Base-by-base conservation (phyloP, 2,113 vertebrate genomes). In the Amblyopsis rosae region DNA sequence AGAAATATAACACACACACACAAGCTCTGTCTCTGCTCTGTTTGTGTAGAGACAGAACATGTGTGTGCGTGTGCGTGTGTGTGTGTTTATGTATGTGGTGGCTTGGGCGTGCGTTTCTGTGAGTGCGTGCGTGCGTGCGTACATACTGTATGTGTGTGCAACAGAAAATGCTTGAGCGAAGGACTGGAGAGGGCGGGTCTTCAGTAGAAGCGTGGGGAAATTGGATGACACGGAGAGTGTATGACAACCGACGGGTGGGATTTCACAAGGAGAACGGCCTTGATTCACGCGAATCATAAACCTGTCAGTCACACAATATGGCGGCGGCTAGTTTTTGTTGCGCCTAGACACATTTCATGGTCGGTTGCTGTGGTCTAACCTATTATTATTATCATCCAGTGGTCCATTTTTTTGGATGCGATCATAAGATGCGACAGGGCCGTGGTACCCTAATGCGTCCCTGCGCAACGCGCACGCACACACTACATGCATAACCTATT, bases 401-500 rank as follows among this genome's bases (percentile, higher is more conserved):
- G 35, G 35, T 41, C 35, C 35, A 41, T 41, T 41, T 54, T 26
- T 12, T 12, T 3, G 65, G 66, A 60, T 67, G 70, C 62, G 51
- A 53, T 53, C 13, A n/a, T 15, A 15, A n/a, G 51, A 53, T 53
- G 6, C 51, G 59, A n/a, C 65, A 62, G 73, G 70, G 66, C 69
- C 67, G 3, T 54, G 57, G 57, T 46, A 59, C 62, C 64, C 33
- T 59, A 8, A 53, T 51, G 13, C 8, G 12, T 5, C 51, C n/a
- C 51, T 53, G 51, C 51, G n/a, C 13, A 15, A 53, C n/a, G n/a
- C 15, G 51, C 51, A 53, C n/a, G 51, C 51, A 57, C 46, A 51
- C 47, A 47, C 63, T 17, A 48, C 62, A 65, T 68, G 49, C 56
- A 26, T 50, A 61, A 56, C n/a, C 32, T 6, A 58, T 35, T 32